Conservation (phyloP, 2,888 invertebrate species). For the Nasonovia ribisnigri region DNA sequence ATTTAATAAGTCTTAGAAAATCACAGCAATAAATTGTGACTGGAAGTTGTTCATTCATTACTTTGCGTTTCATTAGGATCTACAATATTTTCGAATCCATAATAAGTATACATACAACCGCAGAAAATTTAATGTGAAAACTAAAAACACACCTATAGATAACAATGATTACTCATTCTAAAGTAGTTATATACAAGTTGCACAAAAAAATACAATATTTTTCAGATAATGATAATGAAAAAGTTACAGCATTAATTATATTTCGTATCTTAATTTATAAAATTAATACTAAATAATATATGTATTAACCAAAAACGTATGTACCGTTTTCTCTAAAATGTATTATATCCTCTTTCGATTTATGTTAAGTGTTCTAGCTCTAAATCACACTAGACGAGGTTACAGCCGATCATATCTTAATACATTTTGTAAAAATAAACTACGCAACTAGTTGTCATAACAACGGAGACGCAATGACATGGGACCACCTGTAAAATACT, state of each 20-base stretch:
- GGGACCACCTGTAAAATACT: neutral
- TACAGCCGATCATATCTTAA: neutral
- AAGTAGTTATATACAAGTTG: neutral
- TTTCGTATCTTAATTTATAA: neutral
- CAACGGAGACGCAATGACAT: neutral
- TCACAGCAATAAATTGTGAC: too few species aligned
- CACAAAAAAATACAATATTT: neutral
- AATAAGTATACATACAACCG: too few species aligned
- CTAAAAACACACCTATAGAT: too few species aligned
- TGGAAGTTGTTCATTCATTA: too few species aligned
- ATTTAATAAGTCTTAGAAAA: too few species aligned
- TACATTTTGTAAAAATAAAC: neutral
- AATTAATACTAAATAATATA: neutral
- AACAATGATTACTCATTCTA: too few species aligned
- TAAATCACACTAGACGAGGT: neutral
- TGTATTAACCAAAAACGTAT: neutral
- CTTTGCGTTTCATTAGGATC: too few species aligned
- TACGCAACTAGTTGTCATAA: neutral
- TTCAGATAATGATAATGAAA: too few species aligned
- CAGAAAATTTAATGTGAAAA: too few species aligned
- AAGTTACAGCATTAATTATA: neutral
- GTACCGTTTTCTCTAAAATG: neutral
- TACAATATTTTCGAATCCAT: too few species aligned
- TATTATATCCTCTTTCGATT: neutral
- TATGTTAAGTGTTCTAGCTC: neutral